These are phyloP conservation scores for Nasonovia ribisnigri DNA, from an alignment of 2,888 invertebrate genomes.

Conservation along the genomic window DNA sequence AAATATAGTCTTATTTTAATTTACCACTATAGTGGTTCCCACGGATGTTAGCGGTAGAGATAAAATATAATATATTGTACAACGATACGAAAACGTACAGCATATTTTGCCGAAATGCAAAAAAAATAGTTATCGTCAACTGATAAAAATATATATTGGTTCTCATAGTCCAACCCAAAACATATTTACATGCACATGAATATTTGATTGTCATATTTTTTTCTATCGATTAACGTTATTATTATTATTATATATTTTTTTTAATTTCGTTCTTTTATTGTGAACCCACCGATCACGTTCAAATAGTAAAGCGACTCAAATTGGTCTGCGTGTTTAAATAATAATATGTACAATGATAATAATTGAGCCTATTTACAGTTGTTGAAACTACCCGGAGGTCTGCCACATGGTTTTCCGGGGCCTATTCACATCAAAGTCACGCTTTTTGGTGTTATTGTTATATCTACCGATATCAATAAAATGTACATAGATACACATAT, in stretches of 20 bases:
- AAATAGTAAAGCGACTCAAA: slow-evolving; percentile 26
- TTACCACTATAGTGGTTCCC: slow-evolving; percentile 41
- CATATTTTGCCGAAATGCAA: slow-evolving; percentile 29
- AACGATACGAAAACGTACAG: not conserved
- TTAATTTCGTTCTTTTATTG: slow-evolving; percentile 5
- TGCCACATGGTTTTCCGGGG: slow-evolving; percentile 62
- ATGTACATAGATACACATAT: slow-evolving; percentile 5
- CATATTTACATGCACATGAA: not conserved
- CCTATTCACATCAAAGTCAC: slow-evolving; percentile 62
- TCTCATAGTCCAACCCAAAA: slow-evolving; percentile 40
- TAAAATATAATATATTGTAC: slow-evolving; percentile 34
- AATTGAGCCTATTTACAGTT: slow-evolving; percentile 39
- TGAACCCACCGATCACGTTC: not conserved
- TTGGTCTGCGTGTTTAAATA: slow-evolving; percentile 55
- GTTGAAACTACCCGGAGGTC: slow-evolving; percentile 50
- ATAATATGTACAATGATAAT: slow-evolving; percentile 9
- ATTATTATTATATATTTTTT: not conserved
- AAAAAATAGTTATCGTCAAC: slow-evolving; percentile 42
- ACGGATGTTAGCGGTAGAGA: slow-evolving; percentile 61
- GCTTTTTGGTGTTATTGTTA: slow-evolving; percentile 64
- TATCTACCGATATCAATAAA: slow-evolving; percentile 49
- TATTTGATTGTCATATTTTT: slow-evolving; percentile 14
- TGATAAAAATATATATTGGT: slow-evolving; percentile 44
- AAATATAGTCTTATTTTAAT: slow-evolving; percentile 42
- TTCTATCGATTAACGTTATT: slow-evolving; percentile 29